A percentile compares a stretch with the other conserved stretches of the same genome.
phyloP scores from a whole-genome alignment of 1,140 invertebrate genomes.

The Drosophila kohkoa region DNA sequence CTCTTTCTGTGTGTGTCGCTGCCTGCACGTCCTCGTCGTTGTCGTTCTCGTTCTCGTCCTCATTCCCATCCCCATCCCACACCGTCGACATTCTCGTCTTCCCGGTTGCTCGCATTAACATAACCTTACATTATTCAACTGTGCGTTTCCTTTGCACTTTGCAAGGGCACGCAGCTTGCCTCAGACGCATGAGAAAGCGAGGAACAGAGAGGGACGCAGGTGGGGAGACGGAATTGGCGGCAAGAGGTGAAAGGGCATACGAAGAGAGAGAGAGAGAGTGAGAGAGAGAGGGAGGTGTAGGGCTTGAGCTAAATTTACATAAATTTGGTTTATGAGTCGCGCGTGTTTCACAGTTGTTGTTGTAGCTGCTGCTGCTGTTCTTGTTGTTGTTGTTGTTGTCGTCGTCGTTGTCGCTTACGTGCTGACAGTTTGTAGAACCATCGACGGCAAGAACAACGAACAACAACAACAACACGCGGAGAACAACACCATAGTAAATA shows the following conservation, averaged over 20 bases:
- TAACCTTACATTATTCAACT: slow-evolving; percentile 77
- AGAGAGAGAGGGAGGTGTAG: neutral
- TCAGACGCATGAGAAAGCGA: neutral
- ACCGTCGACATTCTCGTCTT: slow-evolving; percentile 9
- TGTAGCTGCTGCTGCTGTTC: slow-evolving; percentile 1
- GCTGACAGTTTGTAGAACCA: slow-evolving; percentile 44
- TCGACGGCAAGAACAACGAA: slow-evolving; percentile 8
- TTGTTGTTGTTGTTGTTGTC: slow-evolving; percentile 1
- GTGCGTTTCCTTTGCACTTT: slow-evolving; percentile 60
- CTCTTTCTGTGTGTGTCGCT: neutral
- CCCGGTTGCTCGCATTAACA: slow-evolving; percentile 52
- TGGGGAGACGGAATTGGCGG: neutral
- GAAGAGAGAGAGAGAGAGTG: neutral
- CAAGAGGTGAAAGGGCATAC: slow-evolving; percentile 1
- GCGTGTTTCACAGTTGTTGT: slow-evolving; percentile 44
- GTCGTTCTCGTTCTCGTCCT: neutral
- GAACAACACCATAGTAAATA: slow-evolving; percentile 44
- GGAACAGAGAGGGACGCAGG: neutral
- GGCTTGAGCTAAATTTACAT: slow-evolving; percentile 59
- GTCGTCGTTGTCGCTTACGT: slow-evolving; percentile 21
- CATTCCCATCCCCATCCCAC: neutral
- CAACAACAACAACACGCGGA: slow-evolving; percentile 1
- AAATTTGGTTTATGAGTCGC: slow-evolving; percentile 66
- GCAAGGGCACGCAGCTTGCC: slow-evolving; percentile 7
- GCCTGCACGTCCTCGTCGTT: neutral